Base-by-base conservation (phyloP, 2,888 invertebrate genomes). In the Pseudococcus jackbeardsleyi region DNA sequence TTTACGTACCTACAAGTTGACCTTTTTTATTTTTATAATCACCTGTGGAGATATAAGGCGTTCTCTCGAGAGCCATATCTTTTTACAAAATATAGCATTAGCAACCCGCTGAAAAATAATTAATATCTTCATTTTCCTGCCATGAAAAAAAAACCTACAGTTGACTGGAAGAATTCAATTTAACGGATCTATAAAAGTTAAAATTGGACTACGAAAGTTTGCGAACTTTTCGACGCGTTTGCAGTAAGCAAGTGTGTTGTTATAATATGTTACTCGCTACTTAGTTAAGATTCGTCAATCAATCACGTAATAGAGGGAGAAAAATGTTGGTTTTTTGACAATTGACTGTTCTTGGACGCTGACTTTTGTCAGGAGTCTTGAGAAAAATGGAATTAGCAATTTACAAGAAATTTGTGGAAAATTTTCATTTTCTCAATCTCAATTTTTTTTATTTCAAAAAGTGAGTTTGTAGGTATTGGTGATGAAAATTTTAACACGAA, bases 21-120 rank as follows among this genome's bases (percentile, higher is more conserved):
- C 64, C 64, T 64, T 64, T 64, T 64, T 64, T 33, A 33, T 33
- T 64, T 64, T 68, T 68, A 22, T 64, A 26, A 68, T 72, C 33
- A 72, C 72, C 72, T 72, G 72, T 72, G 33, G 17, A 64, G 64
- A 64, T 64, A 22, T 64, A 64, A 64, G 64, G 22, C 22, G 9
- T 42, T 42, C 64, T 64, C 22, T 64, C 22, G 19, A 64, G 64
- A 64, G 64, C 64, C 12, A 64, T 64, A 17, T 54, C 15, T 22
- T 64, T 22, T 22, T 64, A 64, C 64, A 3, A 64, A 64, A 11
- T 11, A 22, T 7, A 22, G 12, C 64, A 11, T 11, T 17, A n/a
- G n/a, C 59, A 0, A 59, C 59, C 64, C 19, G 64, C 64, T 19
- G 64, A 1, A 12, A 64, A 64, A 22, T 15, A 64, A 64, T 64